Base-by-base conservation (phyloP, 2,888 invertebrate species). In the Malacosoma neustria region DNA sequence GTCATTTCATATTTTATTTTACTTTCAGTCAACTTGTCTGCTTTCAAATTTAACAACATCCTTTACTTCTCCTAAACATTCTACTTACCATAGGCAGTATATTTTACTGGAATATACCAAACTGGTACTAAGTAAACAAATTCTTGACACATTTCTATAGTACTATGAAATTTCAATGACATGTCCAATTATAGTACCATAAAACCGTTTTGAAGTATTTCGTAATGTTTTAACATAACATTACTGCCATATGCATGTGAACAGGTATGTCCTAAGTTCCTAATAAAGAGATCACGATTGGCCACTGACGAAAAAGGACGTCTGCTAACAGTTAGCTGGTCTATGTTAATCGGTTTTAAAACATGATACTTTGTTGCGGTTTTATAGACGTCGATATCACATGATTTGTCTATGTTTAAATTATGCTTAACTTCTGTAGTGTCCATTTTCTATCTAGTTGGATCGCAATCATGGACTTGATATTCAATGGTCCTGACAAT, bases 231-330 rank as follows among this genome's bases (percentile, higher is more conserved):
- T 36, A 39, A 41, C 42, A 41, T 42, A 45, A 41, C 38, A 37
- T 39, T 41, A 42, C 54, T 53, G 49, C 45, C 48, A 54, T 62
- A 61, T 57, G 44, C 36, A 45, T 37, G 33, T 45, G 40, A 40
- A 42, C 41, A 43, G 44, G 46, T 56, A 45, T 57, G 61, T 61
- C 57, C 53, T 54, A 53, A 56, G 54, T 49, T 63, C 72, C 73
- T 80, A 81, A 84, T 74, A 65, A 50, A 72, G 70, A 58, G 58
- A 74, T 77, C 82, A 82, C 82, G 79, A 71, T 60, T 57, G 55
- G 45, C 49, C 46, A 49, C 55, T 58, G 55, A 66, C 69, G 60
- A 62, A 74, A 71, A 73, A 60, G 66, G 68, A 55, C 60, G 63
- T 54, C 54, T 54, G 38, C 54, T 49, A 50, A 54, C 58, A 46